phyloP scores from a whole-genome alignment of 2,888 invertebrate genomes.

The Camptogramma bilineatum region DNA sequence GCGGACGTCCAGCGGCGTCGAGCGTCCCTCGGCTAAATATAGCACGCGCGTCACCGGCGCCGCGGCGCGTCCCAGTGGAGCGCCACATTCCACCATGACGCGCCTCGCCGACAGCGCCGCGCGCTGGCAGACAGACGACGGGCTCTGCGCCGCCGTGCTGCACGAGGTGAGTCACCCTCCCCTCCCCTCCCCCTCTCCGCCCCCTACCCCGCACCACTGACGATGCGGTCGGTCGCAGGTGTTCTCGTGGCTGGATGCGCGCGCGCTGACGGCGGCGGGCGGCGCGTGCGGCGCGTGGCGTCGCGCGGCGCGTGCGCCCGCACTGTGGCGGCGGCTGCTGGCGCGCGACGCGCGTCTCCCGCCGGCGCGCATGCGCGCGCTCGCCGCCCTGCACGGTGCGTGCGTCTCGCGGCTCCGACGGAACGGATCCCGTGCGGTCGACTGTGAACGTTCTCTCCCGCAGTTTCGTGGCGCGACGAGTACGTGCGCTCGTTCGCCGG shows the following conservation, averaged over 20 bases:
- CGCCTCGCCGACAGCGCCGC: not conserved
- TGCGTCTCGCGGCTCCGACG: not conserved
- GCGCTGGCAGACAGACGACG: conserved; percentile 43
- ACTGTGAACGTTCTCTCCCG: not conserved
- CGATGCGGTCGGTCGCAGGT: conserved; percentile 43
- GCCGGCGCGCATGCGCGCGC: conserved; percentile 43
- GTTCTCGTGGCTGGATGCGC: conserved; percentile 54
- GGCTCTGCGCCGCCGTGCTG: conserved; percentile 45
- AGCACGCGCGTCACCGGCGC: not conserved
- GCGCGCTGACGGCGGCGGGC: conserved; percentile 56
- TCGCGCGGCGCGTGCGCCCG: conserved; percentile 54
- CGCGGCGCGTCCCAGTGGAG: not conserved
- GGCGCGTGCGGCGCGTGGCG: conserved; percentile 65
- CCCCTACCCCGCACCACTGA: not conserved
- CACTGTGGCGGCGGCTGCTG: conserved; percentile 63
- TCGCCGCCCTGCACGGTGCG: conserved; percentile 18
- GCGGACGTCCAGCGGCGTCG: not conserved
- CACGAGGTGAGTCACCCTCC: conserved; percentile 29
- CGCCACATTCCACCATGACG: not conserved
- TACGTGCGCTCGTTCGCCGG: conserved; percentile 49
- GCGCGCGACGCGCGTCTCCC: conserved; percentile 30
- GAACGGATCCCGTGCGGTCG: no score
- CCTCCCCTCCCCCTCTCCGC: not conserved
- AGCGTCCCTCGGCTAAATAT: conserved; percentile 3
- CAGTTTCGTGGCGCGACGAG: conserved; percentile 60